Evolutionary conservation across 2,113 vertebrate genomes (phyloP).

Genomic region (Syngnathus floridae): DNA sequence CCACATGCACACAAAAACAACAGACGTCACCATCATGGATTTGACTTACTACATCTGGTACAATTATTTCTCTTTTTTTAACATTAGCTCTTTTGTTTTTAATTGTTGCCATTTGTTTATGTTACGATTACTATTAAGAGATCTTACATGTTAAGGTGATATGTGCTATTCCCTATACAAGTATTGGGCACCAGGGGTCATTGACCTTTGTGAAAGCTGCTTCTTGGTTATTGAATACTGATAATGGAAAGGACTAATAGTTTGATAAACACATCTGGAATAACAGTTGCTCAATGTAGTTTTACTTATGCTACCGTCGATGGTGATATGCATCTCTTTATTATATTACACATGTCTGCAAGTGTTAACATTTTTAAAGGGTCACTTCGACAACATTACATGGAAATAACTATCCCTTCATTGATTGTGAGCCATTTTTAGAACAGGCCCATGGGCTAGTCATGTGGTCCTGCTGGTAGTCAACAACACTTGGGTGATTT

Average conservation of each 20-base stretch:
- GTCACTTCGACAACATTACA: background rate
- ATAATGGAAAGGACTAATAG: background rate
- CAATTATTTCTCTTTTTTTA: background rate
- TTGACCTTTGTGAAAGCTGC: background rate
- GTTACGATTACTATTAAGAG: background rate
- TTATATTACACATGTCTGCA: background rate
- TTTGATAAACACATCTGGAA: background rate
- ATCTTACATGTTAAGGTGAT: background rate
- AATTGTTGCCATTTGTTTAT: background rate
- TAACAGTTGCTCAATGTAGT: background rate
- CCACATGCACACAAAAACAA: background rate
- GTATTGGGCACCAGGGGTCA: background rate
- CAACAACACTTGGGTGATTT: background rate
- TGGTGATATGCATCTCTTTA: background rate
- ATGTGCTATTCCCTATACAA: background rate
- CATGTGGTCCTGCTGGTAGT: no score
- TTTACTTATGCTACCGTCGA: background rate
- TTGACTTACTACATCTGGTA: background rate
- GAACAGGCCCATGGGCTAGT: no score
- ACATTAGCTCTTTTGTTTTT: background rate
- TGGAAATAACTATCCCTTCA: background rate
- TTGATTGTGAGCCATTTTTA: no score
- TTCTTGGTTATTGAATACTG: background rate
- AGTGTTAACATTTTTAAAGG: background rate
- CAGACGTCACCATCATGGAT: background rate